Evolutionary conservation across 2,797 vertebrate genomes (phyloP).

Genomic region (Carcharodon carcharias): DNA sequence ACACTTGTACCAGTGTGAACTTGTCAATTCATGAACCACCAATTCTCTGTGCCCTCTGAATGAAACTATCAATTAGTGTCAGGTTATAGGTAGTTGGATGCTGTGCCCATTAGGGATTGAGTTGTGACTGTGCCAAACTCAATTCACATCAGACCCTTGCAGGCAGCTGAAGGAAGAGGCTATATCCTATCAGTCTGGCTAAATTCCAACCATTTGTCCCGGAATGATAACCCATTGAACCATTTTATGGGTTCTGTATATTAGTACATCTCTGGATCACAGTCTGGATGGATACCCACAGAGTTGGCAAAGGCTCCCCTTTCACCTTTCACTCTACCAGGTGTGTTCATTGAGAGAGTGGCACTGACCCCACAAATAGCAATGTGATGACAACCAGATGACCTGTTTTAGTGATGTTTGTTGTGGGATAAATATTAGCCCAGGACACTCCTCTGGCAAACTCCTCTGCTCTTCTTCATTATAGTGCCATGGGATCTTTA

Average conservation of each 20-base stretch:
- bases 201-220: not conserved
- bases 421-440: too few relatives aligned
- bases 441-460: too few relatives aligned
- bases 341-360: too few relatives aligned
- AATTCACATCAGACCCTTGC: not conserved
- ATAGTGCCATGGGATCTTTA: too few relatives aligned
- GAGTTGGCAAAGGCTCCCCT: not conserved
- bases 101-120: not conserved
- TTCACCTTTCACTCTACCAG: not conserved
- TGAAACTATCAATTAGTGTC: not conserved
- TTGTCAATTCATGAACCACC: not conserved
- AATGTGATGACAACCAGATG: too few relatives aligned
- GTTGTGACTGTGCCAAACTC: not conserved
- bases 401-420: too few relatives aligned
- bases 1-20: not conserved
- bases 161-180: not conserved
- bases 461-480: too few relatives aligned
- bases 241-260: not conserved
- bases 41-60: not conserved
- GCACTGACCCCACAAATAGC: not conserved
- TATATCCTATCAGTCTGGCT: not conserved
- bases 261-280: not conserved
- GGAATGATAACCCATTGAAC: not conserved
- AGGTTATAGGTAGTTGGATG: not conserved
- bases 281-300: not conserved